A percentile compares a stretch with the other conserved stretches of the same genome.
These are phyloP conservation scores for Thalassaphorura encarpata DNA, from an alignment of 1,140 invertebrate species.

Conservation along the genomic window DNA sequence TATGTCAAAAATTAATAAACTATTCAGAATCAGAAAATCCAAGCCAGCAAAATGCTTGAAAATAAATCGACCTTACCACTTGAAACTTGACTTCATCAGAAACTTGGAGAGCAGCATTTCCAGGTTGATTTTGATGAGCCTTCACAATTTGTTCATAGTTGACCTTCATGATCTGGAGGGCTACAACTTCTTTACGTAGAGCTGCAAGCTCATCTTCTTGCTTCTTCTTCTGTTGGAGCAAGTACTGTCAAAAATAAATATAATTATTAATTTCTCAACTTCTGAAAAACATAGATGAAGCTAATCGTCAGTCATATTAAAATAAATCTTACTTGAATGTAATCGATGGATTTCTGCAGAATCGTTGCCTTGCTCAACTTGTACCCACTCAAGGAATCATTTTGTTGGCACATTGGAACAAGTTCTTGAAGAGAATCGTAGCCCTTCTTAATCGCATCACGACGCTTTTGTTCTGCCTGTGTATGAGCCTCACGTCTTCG, in stretches of 20 bases:
- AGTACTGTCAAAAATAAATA: constrained; percentile 48
- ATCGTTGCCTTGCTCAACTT: constrained; percentile 95
- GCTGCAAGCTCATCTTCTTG: constrained; percentile 86
- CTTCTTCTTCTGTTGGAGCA: constrained; percentile 82
- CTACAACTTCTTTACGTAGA: constrained; percentile 88
- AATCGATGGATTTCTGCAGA: constrained; percentile 82
- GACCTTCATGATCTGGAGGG: constrained; percentile 79
- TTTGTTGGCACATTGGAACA: constrained; percentile 82
- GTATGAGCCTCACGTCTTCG: constrained; percentile 88
- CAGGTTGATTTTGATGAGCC: constrained; percentile 85
- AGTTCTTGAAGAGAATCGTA: constrained; percentile 83
- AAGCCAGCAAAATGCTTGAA: neutral
- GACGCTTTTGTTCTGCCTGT: constrained; percentile 90
- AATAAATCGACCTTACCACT: constrained; percentile 56
- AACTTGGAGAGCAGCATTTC: constrained; percentile 70
- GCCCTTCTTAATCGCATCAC: constrained; percentile 94
- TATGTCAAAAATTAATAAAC: constrained; percentile 23
- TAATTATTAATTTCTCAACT: no score
- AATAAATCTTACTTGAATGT: constrained; percentile 55
- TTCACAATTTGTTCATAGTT: constrained; percentile 95
- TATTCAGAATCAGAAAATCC: no score
- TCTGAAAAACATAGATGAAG: no score
- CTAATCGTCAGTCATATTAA: no score
- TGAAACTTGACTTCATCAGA: constrained; percentile 93
- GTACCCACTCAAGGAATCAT: constrained; percentile 70